phyloP scores from a whole-genome alignment of 1,140 invertebrate genomes.

The Dufourea novaeangliae region DNA sequence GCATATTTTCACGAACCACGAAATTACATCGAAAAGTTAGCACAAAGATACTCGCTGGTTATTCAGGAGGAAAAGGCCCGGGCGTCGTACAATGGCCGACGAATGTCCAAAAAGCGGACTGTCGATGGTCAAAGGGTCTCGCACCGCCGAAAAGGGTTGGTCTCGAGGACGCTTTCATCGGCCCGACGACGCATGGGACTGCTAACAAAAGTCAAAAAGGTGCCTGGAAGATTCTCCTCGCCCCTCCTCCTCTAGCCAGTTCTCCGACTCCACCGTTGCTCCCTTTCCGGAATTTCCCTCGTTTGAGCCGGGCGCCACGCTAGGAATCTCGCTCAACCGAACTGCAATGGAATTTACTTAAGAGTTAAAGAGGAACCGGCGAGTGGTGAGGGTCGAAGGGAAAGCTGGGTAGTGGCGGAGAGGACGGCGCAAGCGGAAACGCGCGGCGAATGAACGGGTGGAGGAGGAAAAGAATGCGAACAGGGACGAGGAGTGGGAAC shows the following conservation, averaged over 20 bases:
- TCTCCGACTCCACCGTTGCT: slow-evolving; percentile 36
- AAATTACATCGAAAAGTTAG: slow-evolving; percentile 70
- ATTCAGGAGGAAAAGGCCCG: slow-evolving; percentile 11
- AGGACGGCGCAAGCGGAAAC: background rate
- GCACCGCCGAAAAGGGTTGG: slow-evolving; percentile 26
- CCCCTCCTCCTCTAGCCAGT: background rate
- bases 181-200: slow-evolving; percentile 34
- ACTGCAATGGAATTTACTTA: slow-evolving; percentile 59
- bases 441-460: background rate
- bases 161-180: slow-evolving; percentile 41
- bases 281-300: slow-evolving; percentile 32
- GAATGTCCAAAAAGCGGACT: slow-evolving; percentile 39
- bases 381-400: background rate
- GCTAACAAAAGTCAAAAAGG: slow-evolving; percentile 55
- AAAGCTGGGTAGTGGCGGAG: background rate
- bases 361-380: slow-evolving; percentile 31
- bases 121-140: slow-evolving; percentile 35
- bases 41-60: slow-evolving; percentile 44
- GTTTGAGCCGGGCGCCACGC: slow-evolving; percentile 22
- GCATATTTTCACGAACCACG: slow-evolving; percentile 50
- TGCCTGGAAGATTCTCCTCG: slow-evolving; percentile 36
- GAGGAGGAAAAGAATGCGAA: background rate
- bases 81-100: slow-evolving; percentile 39
- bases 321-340: slow-evolving; percentile 43
- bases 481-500: too few relatives aligned